phyloP scores from a whole-genome alignment of 2,888 invertebrate genomes.

The Trichogramma dendrolimi region DNA sequence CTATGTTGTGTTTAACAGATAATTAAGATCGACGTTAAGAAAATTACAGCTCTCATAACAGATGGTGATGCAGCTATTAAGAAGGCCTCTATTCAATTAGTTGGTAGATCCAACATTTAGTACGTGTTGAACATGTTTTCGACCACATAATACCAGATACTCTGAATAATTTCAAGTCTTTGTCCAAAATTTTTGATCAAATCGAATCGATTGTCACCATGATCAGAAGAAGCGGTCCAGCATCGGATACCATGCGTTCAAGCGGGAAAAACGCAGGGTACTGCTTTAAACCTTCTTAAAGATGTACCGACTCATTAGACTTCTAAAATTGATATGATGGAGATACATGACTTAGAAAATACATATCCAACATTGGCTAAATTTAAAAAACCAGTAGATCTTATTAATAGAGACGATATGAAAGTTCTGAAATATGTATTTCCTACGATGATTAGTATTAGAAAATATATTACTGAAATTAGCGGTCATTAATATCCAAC shows the following conservation, averaged over 20 bases:
- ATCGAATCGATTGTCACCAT: constrained; percentile 30
- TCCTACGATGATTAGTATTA: constrained; percentile 13
- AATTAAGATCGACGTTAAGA: constrained; percentile 11
- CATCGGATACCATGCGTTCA: constrained; percentile 27
- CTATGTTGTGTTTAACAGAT: constrained; percentile 15
- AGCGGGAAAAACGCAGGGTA: constrained; percentile 29
- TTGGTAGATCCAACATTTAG: constrained; percentile 23
- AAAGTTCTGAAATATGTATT: constrained; percentile 18
- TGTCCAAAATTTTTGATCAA: constrained; percentile 22
- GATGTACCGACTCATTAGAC: constrained; percentile 31
- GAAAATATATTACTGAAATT: constrained; percentile 21
- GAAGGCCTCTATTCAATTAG: constrained; percentile 17
- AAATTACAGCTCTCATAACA: constrained; percentile 27
- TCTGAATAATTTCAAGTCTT: constrained; percentile 9
- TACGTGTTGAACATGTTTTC: constrained; percentile 28
- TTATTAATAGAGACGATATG: constrained; percentile 24
- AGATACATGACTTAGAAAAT: constrained; percentile 27
- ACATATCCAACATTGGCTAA: constrained; percentile 19
- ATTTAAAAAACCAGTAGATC: constrained; percentile 17
- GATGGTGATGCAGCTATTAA: constrained; percentile 28
- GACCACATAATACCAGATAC: constrained; percentile 28
- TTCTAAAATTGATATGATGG: constrained; percentile 26
- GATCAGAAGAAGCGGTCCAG: constrained; percentile 27
- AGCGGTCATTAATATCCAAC: constrained; percentile 28
- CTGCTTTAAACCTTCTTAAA: constrained; percentile 24